Conservation (phyloP, 2,797 vertebrate genomes). For the Myotis findleyi region DNA sequence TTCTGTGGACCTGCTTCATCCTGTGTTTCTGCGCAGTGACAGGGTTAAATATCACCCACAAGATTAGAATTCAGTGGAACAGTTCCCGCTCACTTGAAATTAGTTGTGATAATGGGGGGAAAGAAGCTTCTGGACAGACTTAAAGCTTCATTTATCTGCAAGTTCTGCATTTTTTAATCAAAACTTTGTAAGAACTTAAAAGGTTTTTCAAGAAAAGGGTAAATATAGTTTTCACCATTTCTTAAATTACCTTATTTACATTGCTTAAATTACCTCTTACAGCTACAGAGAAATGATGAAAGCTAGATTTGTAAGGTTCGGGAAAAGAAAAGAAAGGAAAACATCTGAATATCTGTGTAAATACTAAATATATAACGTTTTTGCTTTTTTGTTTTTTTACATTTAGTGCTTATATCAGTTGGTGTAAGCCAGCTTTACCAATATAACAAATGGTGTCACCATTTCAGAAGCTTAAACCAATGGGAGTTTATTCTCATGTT, state of each 20-base stretch:
- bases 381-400: neutral
- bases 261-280: neutral
- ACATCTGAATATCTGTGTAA: neutral
- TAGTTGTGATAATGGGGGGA: neutral
- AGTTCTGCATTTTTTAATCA: neutral
- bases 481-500: neutral
- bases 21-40: neutral
- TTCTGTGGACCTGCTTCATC: neutral
- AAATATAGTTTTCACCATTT: neutral
- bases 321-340: neutral
- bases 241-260: neutral
- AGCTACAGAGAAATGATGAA: neutral
- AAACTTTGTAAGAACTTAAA: neutral
- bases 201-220: neutral
- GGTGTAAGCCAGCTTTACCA: neutral
- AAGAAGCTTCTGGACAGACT: slow-evolving; percentile 1
- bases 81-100: neutral
- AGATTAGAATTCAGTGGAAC: neutral
- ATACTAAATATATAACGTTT: neutral
- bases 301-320: neutral
- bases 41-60: neutral
- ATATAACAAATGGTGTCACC: neutral
- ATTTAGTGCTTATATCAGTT: neutral
- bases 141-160: neutral
- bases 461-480: neutral